Evolutionary conservation across 2,113 vertebrate genomes (phyloP).

Genomic region (Pachyramphus minor): DNA sequence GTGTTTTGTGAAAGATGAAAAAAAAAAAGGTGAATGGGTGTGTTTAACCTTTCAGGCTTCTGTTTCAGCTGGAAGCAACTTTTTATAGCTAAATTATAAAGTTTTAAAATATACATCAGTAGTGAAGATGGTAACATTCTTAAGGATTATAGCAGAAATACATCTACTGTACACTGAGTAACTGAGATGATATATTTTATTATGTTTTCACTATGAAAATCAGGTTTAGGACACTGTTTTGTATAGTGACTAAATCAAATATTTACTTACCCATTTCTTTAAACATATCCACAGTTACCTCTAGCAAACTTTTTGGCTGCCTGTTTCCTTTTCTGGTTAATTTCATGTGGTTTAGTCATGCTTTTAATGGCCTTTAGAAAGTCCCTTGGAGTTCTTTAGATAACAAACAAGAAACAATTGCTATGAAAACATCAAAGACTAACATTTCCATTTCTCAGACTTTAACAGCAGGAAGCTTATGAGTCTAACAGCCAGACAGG

Average conservation of each 20-base stretch:
- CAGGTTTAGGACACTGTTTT: not conserved
- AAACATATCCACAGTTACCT: slow-evolving; percentile 20
- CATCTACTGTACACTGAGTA: not conserved
- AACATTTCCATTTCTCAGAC: slow-evolving; percentile 53
- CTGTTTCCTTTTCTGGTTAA: slow-evolving; percentile 52
- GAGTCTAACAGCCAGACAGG: slow-evolving; percentile 39
- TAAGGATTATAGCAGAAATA: not conserved
- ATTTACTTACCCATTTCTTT: not conserved
- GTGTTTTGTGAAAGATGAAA: not conserved
- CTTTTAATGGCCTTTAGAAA: slow-evolving; percentile 36
- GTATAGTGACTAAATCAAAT: not conserved
- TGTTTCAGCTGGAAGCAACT: slow-evolving; percentile 1
- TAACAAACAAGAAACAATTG: slow-evolving; percentile 57
- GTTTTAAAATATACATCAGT: not conserved
- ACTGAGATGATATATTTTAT: not conserved
- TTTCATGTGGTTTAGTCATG: slow-evolving; percentile 48
- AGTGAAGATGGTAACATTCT: not conserved
- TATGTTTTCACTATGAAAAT: not conserved
- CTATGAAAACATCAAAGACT: slow-evolving; percentile 50
- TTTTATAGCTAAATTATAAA: not conserved
- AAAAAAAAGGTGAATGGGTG: not conserved
- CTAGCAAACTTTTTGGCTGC: slow-evolving; percentile 15
- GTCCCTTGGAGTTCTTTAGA: slow-evolving; percentile 48
- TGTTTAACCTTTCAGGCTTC: not conserved
- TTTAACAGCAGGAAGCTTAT: slow-evolving; percentile 57